These are phyloP conservation scores for Ceratosolen fusciceps DNA, from an alignment of 1,140 invertebrate species.

Conservation along the genomic window DNA sequence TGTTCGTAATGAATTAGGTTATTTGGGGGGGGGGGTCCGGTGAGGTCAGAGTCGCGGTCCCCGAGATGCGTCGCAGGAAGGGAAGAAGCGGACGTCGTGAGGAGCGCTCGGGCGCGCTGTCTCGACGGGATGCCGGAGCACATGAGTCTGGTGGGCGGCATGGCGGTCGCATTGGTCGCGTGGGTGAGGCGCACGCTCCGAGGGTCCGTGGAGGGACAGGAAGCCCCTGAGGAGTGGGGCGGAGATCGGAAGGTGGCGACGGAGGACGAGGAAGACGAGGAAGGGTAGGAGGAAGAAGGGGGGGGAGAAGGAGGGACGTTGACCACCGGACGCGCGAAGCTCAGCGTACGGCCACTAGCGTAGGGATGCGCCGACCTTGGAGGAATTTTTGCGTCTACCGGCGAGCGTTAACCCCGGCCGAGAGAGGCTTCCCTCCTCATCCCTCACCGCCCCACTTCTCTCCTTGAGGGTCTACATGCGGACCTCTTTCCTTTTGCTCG, in stretches of 20 bases:
- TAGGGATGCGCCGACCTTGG: slow-evolving; percentile 71
- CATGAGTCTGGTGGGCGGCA: slow-evolving; percentile 11
- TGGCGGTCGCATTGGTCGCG: slow-evolving; percentile 56
- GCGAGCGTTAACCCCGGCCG: slow-evolving; percentile 66
- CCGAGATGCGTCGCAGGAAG: no score
- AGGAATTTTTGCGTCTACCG: slow-evolving; percentile 72
- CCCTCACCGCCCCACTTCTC: not conserved
- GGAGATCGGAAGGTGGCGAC: no score
- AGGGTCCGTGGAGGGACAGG: slow-evolving; percentile 40
- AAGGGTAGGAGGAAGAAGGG: slow-evolving; percentile 48
- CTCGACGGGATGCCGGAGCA: not conserved
- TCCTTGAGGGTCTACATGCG: not conserved
- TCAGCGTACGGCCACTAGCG: slow-evolving; percentile 45
- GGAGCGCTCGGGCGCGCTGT: not conserved
- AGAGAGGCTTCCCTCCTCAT: slow-evolving; percentile 45
- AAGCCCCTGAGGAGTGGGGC: no score
- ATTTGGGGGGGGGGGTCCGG: not conserved
- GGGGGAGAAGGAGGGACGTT: slow-evolving; percentile 51
- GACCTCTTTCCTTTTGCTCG: slow-evolving; percentile 50
- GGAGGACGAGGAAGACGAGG: slow-evolving; percentile 48
- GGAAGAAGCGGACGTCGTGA: no score
- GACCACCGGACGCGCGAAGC: slow-evolving; percentile 55
- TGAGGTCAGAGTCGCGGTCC: not conserved
- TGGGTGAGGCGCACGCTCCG: slow-evolving; percentile 56
- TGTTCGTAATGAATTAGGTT: no score